Percentiles rank a stretch among this genome's conserved stretches.
These are phyloP conservation scores for Plusia festucae DNA, from an alignment of 2,888 invertebrate species.

Conservation along the genomic window DNA sequence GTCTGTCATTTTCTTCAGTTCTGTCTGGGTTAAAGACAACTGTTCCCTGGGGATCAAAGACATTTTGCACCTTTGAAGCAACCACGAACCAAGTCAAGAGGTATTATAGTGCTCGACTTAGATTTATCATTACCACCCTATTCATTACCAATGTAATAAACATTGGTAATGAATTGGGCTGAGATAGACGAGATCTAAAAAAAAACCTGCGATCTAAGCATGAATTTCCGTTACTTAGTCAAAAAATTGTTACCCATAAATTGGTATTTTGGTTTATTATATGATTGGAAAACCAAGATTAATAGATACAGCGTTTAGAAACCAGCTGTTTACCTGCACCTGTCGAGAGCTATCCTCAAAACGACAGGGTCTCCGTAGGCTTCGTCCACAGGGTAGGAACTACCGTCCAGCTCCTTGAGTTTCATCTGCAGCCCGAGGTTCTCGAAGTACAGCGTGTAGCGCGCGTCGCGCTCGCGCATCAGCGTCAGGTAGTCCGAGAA, in stretches of 20 bases:
- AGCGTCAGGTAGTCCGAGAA: constrained; percentile 79
- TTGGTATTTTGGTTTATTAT: too few relatives aligned
- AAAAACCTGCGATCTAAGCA: too few relatives aligned
- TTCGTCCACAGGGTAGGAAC: constrained; percentile 63
- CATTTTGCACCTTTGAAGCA: not conserved
- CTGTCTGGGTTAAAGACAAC: constrained; percentile 75
- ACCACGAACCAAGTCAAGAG: too few relatives aligned
- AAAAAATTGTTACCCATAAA: too few relatives aligned
- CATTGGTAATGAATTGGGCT: too few relatives aligned
- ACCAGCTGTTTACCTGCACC: constrained; percentile 72
- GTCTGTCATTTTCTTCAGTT: constrained; percentile 78
- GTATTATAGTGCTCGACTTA: too few relatives aligned
- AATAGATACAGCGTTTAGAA: not conserved
- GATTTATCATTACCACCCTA: too few relatives aligned
- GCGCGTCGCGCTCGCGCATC: constrained; percentile 82
- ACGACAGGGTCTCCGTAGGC: constrained; percentile 79
- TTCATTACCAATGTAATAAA: too few relatives aligned
- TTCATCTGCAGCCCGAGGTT: constrained; percentile 80
- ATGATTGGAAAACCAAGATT: too few relatives aligned
- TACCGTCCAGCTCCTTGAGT: constrained; percentile 77
- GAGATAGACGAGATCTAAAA: too few relatives aligned
- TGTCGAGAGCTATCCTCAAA: constrained; percentile 80
- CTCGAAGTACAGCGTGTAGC: constrained; percentile 83
- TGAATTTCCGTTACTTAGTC: too few relatives aligned
- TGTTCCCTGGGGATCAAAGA: constrained; percentile 73